Percentiles rank a stretch among this genome's conserved stretches.
Evolutionary conservation across 2,888 invertebrate genomes (phyloP).

Genomic region (Agonopterix heracliana): DNA sequence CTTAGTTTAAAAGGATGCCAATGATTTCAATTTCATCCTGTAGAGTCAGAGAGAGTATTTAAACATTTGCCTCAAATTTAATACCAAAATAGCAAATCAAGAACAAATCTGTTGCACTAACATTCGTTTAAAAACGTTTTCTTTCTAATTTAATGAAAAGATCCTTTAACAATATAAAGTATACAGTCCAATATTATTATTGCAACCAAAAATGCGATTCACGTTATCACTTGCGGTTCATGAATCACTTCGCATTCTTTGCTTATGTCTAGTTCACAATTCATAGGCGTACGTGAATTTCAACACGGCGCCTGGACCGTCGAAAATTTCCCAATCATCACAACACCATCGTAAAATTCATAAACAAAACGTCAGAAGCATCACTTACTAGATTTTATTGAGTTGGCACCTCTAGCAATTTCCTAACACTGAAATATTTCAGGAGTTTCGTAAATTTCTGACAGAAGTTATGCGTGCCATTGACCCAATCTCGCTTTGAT

Average conservation of each 20-base stretch:
- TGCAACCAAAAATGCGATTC: background rate
- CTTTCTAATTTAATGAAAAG: too few relatives aligned
- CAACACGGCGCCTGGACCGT: conserved; percentile 32
- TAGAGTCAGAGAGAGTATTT: too few relatives aligned
- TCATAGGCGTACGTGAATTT: conserved; percentile 35
- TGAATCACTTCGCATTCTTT: conserved; percentile 6
- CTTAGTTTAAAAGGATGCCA: too few relatives aligned
- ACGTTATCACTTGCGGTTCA: background rate
- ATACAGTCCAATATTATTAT: too few relatives aligned
- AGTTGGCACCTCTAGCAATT: conserved; percentile 44
- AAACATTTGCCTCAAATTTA: too few relatives aligned
- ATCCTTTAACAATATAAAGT: too few relatives aligned
- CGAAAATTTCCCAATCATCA: conserved; percentile 45
- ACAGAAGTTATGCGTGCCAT: conserved; percentile 43
- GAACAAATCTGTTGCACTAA: too few relatives aligned
- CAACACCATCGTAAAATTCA: conserved; percentile 18
- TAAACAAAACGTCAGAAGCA: conserved; percentile 36
- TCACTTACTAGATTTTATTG: conserved; percentile 43
- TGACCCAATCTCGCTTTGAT: conserved; percentile 43
- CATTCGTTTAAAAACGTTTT: too few relatives aligned
- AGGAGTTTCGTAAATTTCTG: conserved; percentile 35
- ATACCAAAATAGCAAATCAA: too few relatives aligned
- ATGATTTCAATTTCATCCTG: too few relatives aligned
- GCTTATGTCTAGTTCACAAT: background rate
- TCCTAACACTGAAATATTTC: conserved; percentile 40